phyloP scores from a whole-genome alignment of 2,888 invertebrate species.

The Cremastinae sp. region DNA sequence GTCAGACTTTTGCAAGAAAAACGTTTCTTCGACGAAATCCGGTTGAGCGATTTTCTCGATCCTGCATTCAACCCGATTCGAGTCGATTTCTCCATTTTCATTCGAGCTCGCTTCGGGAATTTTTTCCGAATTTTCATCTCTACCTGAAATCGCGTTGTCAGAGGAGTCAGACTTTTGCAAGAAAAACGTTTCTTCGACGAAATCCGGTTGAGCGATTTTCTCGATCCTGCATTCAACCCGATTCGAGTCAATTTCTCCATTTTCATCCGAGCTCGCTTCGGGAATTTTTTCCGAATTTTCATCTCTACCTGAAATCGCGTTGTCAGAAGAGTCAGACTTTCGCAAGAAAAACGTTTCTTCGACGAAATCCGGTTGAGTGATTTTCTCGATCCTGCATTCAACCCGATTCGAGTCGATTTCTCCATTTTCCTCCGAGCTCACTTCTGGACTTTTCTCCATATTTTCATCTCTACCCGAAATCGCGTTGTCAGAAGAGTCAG shows the following conservation, averaged over 20 bases:
- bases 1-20: no score
- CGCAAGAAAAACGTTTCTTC: no score
- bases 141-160: neutral
- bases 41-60: no score
- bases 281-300: neutral
- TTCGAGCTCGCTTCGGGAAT: neutral
- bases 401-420: neutral
- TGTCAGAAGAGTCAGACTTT: no score
- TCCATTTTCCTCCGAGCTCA: neutral
- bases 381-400: conserved; percentile 26
- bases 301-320: no score
- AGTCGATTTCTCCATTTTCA: neutral
- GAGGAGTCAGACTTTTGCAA: no score
- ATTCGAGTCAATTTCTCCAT: neutral
- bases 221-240: no score
- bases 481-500: no score
- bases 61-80: no score
- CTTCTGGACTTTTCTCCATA: no score
- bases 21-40: neutral
- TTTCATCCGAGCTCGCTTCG: neutral
- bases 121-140: neutral
- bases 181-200: neutral
- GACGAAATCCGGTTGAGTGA: conserved; percentile 18
- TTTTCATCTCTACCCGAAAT: neutral
- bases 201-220: no score